phyloP scores from a whole-genome alignment of 2,113 vertebrate genomes.

The Sebastes fasciatus region DNA sequence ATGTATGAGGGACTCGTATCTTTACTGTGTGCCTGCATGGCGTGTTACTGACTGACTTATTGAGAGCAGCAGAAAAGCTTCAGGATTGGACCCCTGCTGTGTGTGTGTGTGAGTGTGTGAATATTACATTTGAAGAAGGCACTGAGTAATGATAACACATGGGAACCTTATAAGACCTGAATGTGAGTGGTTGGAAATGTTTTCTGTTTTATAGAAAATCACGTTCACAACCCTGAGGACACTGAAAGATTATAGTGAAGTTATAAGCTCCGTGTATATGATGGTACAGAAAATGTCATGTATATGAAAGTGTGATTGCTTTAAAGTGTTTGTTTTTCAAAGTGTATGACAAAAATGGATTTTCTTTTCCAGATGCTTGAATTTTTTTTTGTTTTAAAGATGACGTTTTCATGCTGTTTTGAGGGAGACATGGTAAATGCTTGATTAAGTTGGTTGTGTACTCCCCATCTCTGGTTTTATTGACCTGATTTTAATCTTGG shows the following conservation, averaged over 20 bases:
- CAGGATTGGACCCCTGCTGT: conserved; percentile 46
- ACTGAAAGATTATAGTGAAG: conserved; percentile 50
- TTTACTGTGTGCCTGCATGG: conserved; percentile 42
- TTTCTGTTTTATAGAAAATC: conserved; percentile 77
- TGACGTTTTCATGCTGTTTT: conserved; percentile 23
- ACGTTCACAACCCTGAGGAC: conserved; percentile 61
- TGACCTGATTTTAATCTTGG: conserved; percentile 11
- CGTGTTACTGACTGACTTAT: conserved; percentile 33
- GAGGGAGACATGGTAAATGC: conserved; percentile 13
- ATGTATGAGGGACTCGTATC: conserved; percentile 34
- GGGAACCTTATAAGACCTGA: conserved; percentile 55
- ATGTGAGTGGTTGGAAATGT: conserved; percentile 65
- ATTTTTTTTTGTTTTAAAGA: conserved; percentile 26
- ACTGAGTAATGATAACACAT: conserved; percentile 37
- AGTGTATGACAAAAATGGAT: conserved; percentile 34
- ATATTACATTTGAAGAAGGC: conserved; percentile 32
- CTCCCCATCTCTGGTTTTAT: conserved; percentile 11
- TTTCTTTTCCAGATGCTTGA: conserved; percentile 47
- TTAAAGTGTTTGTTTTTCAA: conserved; percentile 60
- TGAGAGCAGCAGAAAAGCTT: conserved; percentile 38
- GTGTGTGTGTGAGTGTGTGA: conserved; percentile 25
- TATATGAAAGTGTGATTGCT: conserved; percentile 64
- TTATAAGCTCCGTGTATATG: conserved; percentile 41
- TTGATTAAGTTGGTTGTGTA: conserved; percentile 27
- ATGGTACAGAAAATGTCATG: conserved; percentile 61